Evolutionary conservation across 2,888 invertebrate genomes (phyloP).

Genomic region (Tipula confusa): DNA sequence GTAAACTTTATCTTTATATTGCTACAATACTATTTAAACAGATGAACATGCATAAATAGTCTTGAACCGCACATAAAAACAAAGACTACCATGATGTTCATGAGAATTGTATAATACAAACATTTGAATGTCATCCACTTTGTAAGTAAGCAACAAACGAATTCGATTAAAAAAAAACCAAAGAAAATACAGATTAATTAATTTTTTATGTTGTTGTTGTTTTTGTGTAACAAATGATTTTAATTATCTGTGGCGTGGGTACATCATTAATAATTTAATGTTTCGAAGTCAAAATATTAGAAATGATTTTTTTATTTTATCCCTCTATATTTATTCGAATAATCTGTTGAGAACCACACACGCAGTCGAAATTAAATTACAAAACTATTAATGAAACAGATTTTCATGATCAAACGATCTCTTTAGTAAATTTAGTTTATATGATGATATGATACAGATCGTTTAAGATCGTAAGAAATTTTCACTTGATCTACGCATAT

Average conservation of each 20-base stretch:
- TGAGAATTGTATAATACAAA: no score
- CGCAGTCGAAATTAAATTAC: background rate
- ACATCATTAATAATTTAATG: background rate
- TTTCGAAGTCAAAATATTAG: background rate
- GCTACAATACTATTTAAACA: no score
- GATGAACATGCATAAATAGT: no score
- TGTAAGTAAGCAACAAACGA: background rate
- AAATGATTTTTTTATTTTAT: background rate
- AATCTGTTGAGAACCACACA: background rate
- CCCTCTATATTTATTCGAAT: background rate
- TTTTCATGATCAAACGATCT: background rate
- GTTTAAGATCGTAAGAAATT: background rate
- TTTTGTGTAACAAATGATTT: conserved; percentile 20
- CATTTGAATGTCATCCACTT: no score
- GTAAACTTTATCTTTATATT: no score
- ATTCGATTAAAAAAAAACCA: background rate
- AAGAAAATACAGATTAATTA: background rate
- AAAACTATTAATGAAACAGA: background rate
- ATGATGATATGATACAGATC: background rate
- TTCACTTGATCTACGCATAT: background rate
- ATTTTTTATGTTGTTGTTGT: background rate
- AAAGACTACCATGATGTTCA: no score
- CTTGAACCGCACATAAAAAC: no score
- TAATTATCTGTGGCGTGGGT: conserved; percentile 12
- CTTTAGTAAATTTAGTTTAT: background rate